Conservation (phyloP, 2,888 invertebrate species). For the Antheraea assamensis region DNA sequence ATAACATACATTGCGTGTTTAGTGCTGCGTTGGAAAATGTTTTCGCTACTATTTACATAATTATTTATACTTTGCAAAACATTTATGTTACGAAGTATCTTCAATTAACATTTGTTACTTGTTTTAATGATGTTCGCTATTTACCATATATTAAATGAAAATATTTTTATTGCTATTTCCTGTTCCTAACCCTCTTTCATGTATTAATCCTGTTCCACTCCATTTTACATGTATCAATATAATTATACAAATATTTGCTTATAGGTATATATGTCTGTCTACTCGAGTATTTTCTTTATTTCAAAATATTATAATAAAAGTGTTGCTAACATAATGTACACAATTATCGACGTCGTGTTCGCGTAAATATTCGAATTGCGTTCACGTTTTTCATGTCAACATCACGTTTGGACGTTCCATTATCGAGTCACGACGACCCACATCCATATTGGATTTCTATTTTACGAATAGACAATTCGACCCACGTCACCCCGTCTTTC, state of each 20-base stretch:
- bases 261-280: not conserved
- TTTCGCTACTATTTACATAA: not conserved
- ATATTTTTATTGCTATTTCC: not conserved
- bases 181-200: not conserved
- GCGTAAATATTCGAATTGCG: conserved; percentile 46
- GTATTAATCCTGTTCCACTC: not conserved
- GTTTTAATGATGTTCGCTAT: not conserved
- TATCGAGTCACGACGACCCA: conserved; percentile 56
- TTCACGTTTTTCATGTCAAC: conserved; percentile 55
- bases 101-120: not conserved
- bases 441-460: conserved; percentile 55
- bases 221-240: no score
- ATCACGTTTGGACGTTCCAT: conserved; percentile 56
- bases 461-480: conserved; percentile 44
- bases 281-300: not conserved
- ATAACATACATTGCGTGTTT: not conserved
- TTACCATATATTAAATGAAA: not conserved
- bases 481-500: conserved; percentile 34
- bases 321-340: conserved; percentile 25
- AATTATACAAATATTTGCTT: not conserved
- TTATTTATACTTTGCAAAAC: not conserved
- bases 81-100: not conserved
- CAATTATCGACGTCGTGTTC: conserved; percentile 36
- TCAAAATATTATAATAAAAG: conserved; percentile 21
- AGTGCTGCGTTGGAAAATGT: not conserved